Base-by-base conservation (phyloP, 2,113 vertebrate species). In the Xenotilapia flavipinnis region DNA sequence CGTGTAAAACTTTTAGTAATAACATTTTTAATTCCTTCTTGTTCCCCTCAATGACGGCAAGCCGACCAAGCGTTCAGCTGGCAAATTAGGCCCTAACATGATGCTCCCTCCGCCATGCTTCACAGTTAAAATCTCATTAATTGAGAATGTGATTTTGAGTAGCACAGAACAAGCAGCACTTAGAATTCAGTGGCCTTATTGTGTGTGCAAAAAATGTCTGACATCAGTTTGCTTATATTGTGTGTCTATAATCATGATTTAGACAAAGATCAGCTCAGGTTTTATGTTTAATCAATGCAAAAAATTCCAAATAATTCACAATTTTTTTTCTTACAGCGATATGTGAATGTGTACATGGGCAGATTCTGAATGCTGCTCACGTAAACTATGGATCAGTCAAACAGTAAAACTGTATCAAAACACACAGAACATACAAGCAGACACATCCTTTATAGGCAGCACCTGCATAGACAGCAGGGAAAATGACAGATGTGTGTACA, bases 401-500 rank as follows among this genome's bases (percentile, higher is more conserved):
- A 73, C 6, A 60, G 62, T 42, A 58, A 58, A 83, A 38, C 51
- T 38, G 40, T 45, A 73, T 51, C 15, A 58, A 83, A 86, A 58
- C 84, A 83, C 53, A 79, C 7, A 28, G 10, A 4, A 38, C 38
- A 90, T 21, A 55, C 40, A 86, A 21, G 53, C 80, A 86, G 47
- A 86, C 38, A 85, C 33, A 84, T 82, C 58, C 79, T 47, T 68
- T 47, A 86, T 26, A 88, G 51, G 85, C 9, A 13, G 81, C 88
- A 93, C 89, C 88, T 93, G 87, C 80, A 82, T 15, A 84, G 12
- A 80, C 54, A 81, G 33, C 81, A 15, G 53, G 47, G 26, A 8
- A 85, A 80, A 55, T 3, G 53, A 55, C 85, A 91, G 86, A 92
- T 86, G 86, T 86, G 87, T 14, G 73, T 17, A 45, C 55, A 82